Evolutionary conservation across 2,113 vertebrate species (phyloP), one percentile per base, ranked within the genome.

Genomic region (Pseudorectes ferrugineus): DNA sequence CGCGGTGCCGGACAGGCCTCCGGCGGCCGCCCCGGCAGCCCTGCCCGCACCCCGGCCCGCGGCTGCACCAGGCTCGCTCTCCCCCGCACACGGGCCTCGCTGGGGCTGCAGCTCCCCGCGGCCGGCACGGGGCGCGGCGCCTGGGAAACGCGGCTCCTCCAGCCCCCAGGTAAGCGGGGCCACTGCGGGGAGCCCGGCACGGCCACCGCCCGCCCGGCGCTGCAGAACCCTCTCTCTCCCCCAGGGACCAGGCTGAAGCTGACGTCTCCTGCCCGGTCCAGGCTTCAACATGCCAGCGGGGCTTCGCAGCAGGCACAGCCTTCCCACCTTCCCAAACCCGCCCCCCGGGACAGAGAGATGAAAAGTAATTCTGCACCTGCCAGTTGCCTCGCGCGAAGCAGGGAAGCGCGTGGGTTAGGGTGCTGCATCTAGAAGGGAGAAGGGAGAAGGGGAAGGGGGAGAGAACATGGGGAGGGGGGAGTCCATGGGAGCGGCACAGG

Each of bases 401-500:
- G 36, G 52, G 71, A 12, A 40, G 12, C 15, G 2, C 3, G 16
- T 26, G 17, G 55, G 49, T 85, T 58, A 36, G 21, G 58, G 10
- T 42, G 79, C 22, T 51, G 71, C 29, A 9, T 22, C 24, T 1
- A 3, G 59, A 26, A 46, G 57, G 43, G 52, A 3, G 59, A 26
- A 46, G 57, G 43, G 52, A 25, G n/a, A 42, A 58, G 25, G 31
- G 42, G 29, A 28, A 28, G n/a, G 46, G 55, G 46, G 29, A 10
- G n/a, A 10, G 52, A 25, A 17, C 0, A 4, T 4, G 22, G 22
- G 70, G 36, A 65, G 31, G 6, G 40, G 58, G 48, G 63, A 48
- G 42, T 31, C 49, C 11, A 8, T 43, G 77, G 45, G 14, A 52
- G n/a, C 0, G 0, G 28, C 1, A 1, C n/a, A 20, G 12, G 16